phyloP scores from a whole-genome alignment of 2,888 invertebrate species.

The Yponomeuta malinellus region DNA sequence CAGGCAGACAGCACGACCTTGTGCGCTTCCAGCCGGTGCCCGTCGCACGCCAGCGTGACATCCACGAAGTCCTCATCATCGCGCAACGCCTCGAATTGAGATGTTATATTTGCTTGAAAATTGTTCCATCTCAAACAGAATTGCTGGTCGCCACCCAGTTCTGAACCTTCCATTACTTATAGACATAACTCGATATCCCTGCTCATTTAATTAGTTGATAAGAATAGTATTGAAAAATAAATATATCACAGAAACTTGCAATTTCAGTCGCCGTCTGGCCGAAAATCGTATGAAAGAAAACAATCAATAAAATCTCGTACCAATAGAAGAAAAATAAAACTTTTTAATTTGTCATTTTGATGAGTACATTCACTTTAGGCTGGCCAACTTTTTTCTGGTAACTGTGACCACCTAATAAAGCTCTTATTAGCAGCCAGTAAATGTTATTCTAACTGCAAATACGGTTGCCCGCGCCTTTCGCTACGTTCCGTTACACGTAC shows the following conservation, averaged over 20 bases:
- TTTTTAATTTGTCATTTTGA: conserved; percentile 75
- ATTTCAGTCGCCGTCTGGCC: conserved; percentile 77
- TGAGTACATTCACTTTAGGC: conserved; percentile 71
- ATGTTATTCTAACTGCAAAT: not conserved
- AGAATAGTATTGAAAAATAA: conserved; percentile 74
- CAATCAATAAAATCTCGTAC: conserved; percentile 77
- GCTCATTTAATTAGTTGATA: conserved; percentile 76
- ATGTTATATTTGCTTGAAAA: conserved; percentile 90
- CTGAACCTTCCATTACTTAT: conserved; percentile 77
- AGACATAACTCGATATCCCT: conserved; percentile 76
- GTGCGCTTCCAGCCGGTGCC: conserved; percentile 88
- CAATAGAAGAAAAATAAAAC: conserved; percentile 77
- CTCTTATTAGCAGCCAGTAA: not conserved
- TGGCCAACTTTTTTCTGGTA: conserved; percentile 12
- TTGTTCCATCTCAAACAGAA: conserved; percentile 94
- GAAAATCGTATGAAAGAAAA: conserved; percentile 76
- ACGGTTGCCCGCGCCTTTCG: not conserved
- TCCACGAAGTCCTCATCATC: conserved; percentile 92
- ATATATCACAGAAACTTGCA: conserved; percentile 77
- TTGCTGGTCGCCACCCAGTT: conserved; percentile 85
- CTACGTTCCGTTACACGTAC: conserved; percentile 55
- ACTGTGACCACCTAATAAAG: not conserved
- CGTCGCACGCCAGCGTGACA: conserved; percentile 91
- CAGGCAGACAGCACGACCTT: conserved; percentile 91
- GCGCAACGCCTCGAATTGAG: conserved; percentile 89